Evolutionary conservation across 1,140 invertebrate species (phyloP), one percentile per base, ranked within the genome.

Genomic region (Heliconius nattereri): DNA sequence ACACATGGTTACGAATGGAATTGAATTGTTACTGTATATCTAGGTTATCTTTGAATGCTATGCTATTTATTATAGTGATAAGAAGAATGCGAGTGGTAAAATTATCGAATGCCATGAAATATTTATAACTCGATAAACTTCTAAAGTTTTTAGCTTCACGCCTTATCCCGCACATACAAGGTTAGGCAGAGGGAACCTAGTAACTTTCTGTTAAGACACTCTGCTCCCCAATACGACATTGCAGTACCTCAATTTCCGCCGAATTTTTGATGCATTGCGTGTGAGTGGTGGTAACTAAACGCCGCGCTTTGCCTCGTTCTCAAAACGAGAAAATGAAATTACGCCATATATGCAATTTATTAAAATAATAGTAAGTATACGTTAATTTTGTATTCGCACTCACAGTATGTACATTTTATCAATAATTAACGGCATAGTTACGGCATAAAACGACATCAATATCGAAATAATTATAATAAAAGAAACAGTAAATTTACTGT

Each of bases 401-500:
- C n/a, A 20, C 7, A 57, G n/a, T 57, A 57, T 23, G 8, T 57
- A n/a, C 7, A 26, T 60, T 60, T 20, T 23, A 13, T 60, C 8
- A 60, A 11, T 9, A 60, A 26, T n/a, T 57, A 66, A 66, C 26
- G 60, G 26, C 23, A 11, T 66, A 66, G 11, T 66, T 29, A n/a
- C n/a, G 5, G 9, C 0, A 11, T 29, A 26, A 29, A 66, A 5
- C 16, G 60, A 1, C 13, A 26, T 66, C 9, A 29, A 66, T 60
- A 60, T 23, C 54, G n/a, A 60, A 60, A 60, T 60, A 60, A 23
- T 45, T 16, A 45, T 60, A 66, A 66, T 13, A 66, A 66, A 66
- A 66, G 23, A 66, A 66, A 66, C 60, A 66, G 60, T 66, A 66
- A 66, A 66, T 66, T 66, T 66, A 66, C 26, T 66, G 60, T 66